Evolutionary conservation across 2,113 vertebrate species (phyloP).

Genomic region (Tilapia sparmanii): DNA sequence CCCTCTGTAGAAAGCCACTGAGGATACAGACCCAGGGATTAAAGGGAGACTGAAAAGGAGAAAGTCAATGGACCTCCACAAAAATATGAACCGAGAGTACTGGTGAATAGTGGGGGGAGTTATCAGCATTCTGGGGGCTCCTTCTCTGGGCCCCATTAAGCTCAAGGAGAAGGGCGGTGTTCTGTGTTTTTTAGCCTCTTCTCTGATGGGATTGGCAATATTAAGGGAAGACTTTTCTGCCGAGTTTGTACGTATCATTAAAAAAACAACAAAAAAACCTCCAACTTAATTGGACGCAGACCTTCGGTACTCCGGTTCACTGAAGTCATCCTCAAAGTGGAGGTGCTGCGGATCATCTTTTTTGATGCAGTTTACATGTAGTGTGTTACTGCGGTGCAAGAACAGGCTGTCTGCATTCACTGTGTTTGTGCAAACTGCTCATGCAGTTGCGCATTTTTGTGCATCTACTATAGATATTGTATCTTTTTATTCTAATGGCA

Average conservation of each 20-base stretch:
- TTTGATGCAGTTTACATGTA: neutral
- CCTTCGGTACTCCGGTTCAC: constrained; percentile 7
- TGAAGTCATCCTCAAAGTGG: constrained; percentile 1
- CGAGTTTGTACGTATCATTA: neutral
- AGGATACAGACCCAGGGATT: constrained; percentile 76
- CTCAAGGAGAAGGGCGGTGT: constrained; percentile 48
- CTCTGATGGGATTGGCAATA: constrained; percentile 27
- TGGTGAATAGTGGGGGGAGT: constrained; percentile 59
- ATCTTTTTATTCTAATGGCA: neutral
- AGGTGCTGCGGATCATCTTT: neutral
- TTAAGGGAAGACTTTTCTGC: constrained; percentile 31
- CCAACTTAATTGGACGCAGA: neutral
- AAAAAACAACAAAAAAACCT: neutral
- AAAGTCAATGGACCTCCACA: constrained; percentile 76
- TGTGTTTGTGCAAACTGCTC: neutral
- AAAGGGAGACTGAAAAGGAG: constrained; percentile 76
- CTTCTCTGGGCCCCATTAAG: constrained; percentile 40
- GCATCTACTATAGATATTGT: neutral
- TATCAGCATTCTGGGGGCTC: constrained; percentile 66
- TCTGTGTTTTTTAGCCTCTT: constrained; percentile 22
- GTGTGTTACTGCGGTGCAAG: neutral
- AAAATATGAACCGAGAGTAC: constrained; percentile 70
- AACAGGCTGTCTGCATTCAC: neutral
- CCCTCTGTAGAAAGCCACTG: constrained; percentile 74
- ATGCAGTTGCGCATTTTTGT: neutral